phyloP scores from a whole-genome alignment of 2,888 invertebrate species.

The Athalia rosae region DNA sequence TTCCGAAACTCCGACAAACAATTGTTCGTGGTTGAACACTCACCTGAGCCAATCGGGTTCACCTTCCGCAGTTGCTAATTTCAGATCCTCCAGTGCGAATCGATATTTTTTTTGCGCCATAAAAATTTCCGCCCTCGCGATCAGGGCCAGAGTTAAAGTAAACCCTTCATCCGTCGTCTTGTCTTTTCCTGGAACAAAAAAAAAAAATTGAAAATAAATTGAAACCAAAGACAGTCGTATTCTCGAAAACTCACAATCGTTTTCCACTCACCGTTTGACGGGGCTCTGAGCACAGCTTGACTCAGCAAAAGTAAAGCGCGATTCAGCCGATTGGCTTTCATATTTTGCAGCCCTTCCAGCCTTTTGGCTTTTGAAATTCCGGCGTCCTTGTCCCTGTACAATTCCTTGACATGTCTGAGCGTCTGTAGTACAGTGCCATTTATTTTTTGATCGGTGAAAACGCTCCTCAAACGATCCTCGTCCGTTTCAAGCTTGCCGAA shows the following conservation, averaged over 20 bases:
- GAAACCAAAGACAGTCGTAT: background rate
- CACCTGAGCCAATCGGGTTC: slow-evolving; percentile 75
- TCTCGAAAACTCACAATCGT: background rate
- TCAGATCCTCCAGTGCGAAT: slow-evolving; percentile 81
- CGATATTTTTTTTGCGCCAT: slow-evolving; percentile 77
- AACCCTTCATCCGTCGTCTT: slow-evolving; percentile 78
- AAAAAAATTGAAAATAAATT: background rate
- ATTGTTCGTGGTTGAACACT: slow-evolving; percentile 1
- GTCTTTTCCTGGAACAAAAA: slow-evolving; percentile 56
- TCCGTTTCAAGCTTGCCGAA: slow-evolving; percentile 79
- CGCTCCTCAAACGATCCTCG: slow-evolving; percentile 76
- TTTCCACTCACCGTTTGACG: slow-evolving; percentile 76
- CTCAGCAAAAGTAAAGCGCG: slow-evolving; percentile 81
- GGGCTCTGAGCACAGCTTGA: slow-evolving; percentile 85
- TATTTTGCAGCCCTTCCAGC: slow-evolving; percentile 78
- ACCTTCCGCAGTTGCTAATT: slow-evolving; percentile 79
- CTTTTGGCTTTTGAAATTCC: slow-evolving; percentile 78
- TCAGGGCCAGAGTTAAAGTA: slow-evolving; percentile 80
- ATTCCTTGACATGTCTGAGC: slow-evolving; percentile 80
- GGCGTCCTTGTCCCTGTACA: slow-evolving; percentile 81
- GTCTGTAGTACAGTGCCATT: slow-evolving; percentile 75
- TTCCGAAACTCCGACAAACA: background rate
- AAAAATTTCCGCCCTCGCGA: slow-evolving; percentile 81
- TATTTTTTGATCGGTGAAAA: slow-evolving; percentile 77
- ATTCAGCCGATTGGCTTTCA: slow-evolving; percentile 75